Conservation (phyloP, 2,797 vertebrate genomes). For the Tragelaphus eurycerus region DNA sequence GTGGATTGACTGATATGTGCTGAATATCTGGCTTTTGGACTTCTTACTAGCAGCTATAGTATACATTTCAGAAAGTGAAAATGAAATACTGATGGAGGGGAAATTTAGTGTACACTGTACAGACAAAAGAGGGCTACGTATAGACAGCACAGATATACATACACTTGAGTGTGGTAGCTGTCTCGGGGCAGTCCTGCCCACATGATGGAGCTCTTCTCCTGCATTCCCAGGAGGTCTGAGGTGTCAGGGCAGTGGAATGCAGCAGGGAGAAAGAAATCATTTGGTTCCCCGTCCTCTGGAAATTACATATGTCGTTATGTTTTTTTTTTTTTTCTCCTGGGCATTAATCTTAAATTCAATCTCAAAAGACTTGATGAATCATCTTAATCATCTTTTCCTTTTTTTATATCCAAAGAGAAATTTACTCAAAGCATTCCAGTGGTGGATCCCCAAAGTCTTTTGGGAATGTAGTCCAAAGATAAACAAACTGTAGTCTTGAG, state of each 20-base stretch:
- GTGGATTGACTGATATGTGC: neutral
- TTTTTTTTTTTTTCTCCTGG: neutral
- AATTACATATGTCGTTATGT: neutral
- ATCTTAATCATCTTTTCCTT: neutral
- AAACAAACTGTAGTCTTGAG: neutral
- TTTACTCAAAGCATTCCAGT: neutral
- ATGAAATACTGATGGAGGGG: too few species aligned
- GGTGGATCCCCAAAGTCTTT: neutral
- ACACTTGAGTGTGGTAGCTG: neutral
- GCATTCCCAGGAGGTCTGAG: neutral
- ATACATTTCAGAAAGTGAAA: neutral
- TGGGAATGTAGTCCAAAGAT: neutral
- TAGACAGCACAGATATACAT: neutral
- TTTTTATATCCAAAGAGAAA: neutral
- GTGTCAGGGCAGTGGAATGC: neutral
- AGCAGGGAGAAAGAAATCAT: neutral
- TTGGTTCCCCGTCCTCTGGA: neutral
- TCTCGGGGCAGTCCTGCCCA: neutral
- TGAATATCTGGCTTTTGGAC: neutral
- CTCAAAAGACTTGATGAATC: neutral
- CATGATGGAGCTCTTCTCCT: neutral
- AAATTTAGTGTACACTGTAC: neutral
- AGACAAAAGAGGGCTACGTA: neutral
- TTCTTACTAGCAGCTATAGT: neutral
- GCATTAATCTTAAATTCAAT: neutral